Evolutionary conservation across 2,113 vertebrate species (phyloP).

Genomic region (Epinephelus lanceolatus): DNA sequence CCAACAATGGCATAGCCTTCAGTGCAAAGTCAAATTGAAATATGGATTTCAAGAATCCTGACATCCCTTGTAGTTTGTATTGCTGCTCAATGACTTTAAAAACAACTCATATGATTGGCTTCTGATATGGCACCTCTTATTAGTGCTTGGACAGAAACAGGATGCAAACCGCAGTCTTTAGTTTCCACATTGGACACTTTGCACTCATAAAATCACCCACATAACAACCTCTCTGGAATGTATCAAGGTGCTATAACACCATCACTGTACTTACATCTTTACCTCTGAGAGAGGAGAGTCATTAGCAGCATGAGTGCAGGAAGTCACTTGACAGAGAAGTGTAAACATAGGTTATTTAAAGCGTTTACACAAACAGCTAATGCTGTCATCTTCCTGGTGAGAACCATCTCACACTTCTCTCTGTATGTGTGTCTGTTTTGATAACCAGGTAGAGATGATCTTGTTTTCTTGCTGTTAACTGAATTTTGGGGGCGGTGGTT

Average conservation of each 20-base stretch:
- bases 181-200: not conserved
- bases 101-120: not conserved
- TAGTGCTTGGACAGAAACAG: not conserved
- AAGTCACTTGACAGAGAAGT: slow-evolving; percentile 28
- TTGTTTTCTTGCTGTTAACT: slow-evolving; percentile 30
- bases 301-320: not conserved
- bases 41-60: too few species aligned
- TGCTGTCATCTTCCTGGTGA: slow-evolving; percentile 2
- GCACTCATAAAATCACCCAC: not conserved
- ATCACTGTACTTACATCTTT: not conserved
- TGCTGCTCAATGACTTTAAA: not conserved
- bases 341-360: slow-evolving; percentile 28
- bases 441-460: slow-evolving; percentile 22
- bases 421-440: slow-evolving; percentile 25
- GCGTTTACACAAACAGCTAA: slow-evolving; percentile 3
- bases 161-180: not conserved
- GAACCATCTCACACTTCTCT: not conserved
- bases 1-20: too few species aligned
- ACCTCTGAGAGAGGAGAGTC: slow-evolving; percentile 2
- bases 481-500: slow-evolving; percentile 27
- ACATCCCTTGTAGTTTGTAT: not conserved
- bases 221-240: not conserved
- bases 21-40: too few species aligned
- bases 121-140: not conserved
- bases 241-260: slow-evolving; percentile 1